Evolutionary conservation across 2,113 vertebrate genomes (phyloP).

Genomic region (Eolophus roseicapilla): DNA sequence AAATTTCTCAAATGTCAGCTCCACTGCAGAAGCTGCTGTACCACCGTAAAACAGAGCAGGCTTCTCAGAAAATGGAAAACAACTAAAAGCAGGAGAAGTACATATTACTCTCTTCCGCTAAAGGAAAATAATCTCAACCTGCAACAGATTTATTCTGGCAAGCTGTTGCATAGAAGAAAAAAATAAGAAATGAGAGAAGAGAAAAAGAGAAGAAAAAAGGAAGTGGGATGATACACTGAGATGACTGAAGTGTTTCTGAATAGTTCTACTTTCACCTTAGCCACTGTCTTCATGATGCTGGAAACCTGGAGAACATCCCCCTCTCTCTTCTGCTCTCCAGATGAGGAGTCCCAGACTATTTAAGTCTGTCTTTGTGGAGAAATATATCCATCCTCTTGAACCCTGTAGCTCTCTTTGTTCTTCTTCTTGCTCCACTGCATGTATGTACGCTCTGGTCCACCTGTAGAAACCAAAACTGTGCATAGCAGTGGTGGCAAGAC

Average conservation of each 20-base stretch:
- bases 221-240: neutral
- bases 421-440: neutral
- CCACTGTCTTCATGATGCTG: neutral
- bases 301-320: neutral
- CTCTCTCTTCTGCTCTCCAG: neutral
- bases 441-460: neutral
- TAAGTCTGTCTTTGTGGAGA: neutral
- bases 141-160: neutral
- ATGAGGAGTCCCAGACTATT: neutral
- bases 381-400: neutral
- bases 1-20: neutral
- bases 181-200: neutral
- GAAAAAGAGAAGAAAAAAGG: neutral
- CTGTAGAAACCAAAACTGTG: neutral
- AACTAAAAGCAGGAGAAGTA: neutral
- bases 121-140: neutral
- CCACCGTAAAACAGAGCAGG: neutral
- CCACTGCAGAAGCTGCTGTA: neutral
- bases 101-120: neutral
- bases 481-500: neutral
- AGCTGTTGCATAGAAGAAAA: neutral
- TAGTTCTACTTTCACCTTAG: neutral
- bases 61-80: neutral
- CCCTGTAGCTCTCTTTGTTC: neutral
- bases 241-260: neutral